phyloP scores from a whole-genome alignment of 2,797 vertebrate genomes.

The Eulemur rubriventer region DNA sequence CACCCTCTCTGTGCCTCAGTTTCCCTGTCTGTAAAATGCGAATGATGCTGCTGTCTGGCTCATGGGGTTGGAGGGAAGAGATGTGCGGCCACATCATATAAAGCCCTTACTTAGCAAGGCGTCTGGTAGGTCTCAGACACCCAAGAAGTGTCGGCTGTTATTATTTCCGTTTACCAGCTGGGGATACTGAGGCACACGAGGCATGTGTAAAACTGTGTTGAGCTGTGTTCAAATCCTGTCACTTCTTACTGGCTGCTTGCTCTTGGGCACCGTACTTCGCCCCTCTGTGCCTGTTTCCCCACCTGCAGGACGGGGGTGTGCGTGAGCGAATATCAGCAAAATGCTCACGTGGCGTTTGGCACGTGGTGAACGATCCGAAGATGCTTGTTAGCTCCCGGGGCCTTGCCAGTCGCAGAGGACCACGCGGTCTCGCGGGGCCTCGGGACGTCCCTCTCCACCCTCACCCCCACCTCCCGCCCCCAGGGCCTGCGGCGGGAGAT shows the following conservation, averaged over 20 bases:
- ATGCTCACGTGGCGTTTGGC: not conserved
- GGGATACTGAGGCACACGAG: not conserved
- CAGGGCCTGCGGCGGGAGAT: constrained; percentile 92
- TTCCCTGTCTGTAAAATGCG: not conserved
- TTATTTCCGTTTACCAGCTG: not conserved
- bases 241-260: not conserved
- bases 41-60: not conserved
- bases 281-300: not conserved
- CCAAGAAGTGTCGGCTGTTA: not conserved
- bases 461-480: rapidly evolving
- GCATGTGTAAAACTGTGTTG: not conserved
- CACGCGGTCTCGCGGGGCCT: rapidly evolving
- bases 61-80: not conserved
- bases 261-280: not conserved
- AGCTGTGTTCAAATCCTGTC: not conserved
- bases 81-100: not conserved
- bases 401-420: rapidly evolving
- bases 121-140: not conserved
- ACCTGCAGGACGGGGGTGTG: not conserved
- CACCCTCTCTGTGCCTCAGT: not conserved
- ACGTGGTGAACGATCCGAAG: no score
- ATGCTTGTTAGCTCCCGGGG: not conserved
- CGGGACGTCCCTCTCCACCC: no score
- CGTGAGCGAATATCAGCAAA: not conserved
- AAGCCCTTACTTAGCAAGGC: not conserved